Percentiles rank a stretch among this genome's conserved stretches.
Conservation (phyloP, 2,888 invertebrate species). For the Hypselothyrea guttata region DNA sequence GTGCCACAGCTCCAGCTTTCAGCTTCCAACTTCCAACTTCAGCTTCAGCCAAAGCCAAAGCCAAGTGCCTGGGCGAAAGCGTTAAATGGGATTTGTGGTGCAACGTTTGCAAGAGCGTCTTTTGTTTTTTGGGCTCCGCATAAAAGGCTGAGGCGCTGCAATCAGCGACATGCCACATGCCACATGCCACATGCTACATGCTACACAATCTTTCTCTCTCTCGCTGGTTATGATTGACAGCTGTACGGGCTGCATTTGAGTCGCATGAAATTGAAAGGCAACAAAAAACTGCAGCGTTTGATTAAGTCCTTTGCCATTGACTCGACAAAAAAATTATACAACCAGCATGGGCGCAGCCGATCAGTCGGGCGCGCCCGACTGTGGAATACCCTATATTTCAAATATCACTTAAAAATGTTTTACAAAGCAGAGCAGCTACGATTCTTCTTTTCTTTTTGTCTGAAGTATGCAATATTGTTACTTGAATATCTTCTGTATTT, state of each 20-base stretch:
- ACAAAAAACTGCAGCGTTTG: slow-evolving; percentile 61
- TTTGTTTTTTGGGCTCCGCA: slow-evolving; percentile 45
- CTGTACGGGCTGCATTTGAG: slow-evolving; percentile 63
- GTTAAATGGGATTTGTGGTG: slow-evolving; percentile 66
- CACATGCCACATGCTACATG: slow-evolving; percentile 13
- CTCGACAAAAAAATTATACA: background rate
- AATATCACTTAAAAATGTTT: no score
- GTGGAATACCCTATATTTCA: no score
- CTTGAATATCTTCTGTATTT: no score
- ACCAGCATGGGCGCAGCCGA: background rate
- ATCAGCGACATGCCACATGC: slow-evolving; percentile 46
- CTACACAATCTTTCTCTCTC: slow-evolving; percentile 4
- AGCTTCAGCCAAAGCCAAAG: slow-evolving; percentile 15
- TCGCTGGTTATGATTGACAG: slow-evolving; percentile 69
- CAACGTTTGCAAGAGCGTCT: slow-evolving; percentile 50
- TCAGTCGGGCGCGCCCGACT: no score
- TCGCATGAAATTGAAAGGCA: slow-evolving; percentile 58
- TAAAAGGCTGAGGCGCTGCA: slow-evolving; percentile 40
- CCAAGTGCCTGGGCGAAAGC: slow-evolving; percentile 43
- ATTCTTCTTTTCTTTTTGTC: no score
- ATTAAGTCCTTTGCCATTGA: slow-evolving; percentile 55
- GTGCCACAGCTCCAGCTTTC: no score
- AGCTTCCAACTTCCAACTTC: no score
- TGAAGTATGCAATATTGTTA: no score
- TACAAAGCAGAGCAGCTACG: no score